These are phyloP conservation scores for Iphiclides podalirius DNA, from an alignment of 2,888 invertebrate genomes.

Conservation along the genomic window DNA sequence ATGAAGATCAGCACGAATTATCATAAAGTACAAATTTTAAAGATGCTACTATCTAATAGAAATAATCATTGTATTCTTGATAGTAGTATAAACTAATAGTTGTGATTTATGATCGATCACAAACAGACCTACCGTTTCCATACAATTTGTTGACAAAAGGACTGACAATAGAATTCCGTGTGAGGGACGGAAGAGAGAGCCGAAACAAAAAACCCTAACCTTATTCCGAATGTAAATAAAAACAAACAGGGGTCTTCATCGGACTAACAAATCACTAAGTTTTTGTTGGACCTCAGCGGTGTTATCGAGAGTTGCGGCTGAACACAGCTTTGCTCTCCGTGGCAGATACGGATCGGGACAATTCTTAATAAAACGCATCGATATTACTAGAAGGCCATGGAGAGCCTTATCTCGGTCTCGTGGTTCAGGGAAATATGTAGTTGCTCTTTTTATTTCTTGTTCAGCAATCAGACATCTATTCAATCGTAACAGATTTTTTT, in stretches of 20 bases:
- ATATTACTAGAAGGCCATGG: not conserved
- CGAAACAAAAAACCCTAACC: conserved; percentile 6
- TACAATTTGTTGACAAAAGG: conserved; percentile 17
- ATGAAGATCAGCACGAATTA: too few species aligned
- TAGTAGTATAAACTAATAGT: not conserved
- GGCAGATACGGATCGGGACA: conserved; percentile 8
- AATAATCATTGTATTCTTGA: too few species aligned
- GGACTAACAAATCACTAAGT: conserved; percentile 61
- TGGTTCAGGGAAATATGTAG: conserved; percentile 1
- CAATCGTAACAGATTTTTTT: not conserved
- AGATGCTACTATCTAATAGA: too few species aligned
- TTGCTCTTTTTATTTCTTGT: not conserved
- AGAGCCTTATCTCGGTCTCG: conserved; percentile 7
- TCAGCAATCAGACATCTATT: conserved; percentile 2
- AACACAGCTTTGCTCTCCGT: conserved; percentile 43
- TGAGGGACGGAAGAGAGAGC: conserved; percentile 12
- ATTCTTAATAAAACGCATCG: conserved; percentile 6
- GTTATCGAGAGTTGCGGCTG: conserved; percentile 35
- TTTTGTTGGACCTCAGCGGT: conserved; percentile 41
- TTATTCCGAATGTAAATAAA: conserved; percentile 45
- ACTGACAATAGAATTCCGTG: conserved; percentile 10
- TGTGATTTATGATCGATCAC: conserved; percentile 13
- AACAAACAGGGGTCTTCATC: conserved; percentile 57
- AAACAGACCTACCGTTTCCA: conserved; percentile 2
- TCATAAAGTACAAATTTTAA: too few species aligned